Base-by-base conservation (phyloP, 2,888 invertebrate species). In the Micropterix aruncella region DNA sequence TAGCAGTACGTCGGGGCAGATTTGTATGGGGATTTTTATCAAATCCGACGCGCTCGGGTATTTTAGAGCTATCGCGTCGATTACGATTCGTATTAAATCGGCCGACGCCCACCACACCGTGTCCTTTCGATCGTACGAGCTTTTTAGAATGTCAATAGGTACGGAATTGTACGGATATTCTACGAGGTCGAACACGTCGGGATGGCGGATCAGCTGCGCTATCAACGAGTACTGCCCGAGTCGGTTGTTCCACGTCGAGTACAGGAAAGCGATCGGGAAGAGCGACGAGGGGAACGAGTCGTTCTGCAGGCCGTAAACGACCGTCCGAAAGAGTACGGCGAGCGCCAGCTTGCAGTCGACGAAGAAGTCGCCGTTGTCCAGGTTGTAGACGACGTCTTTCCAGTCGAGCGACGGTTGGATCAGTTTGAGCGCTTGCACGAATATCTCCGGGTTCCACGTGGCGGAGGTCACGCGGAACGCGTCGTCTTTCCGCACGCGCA, bases 1-100 rank as follows among this genome's bases (percentile, higher is more conserved):
- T 18, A 88, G 78, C 27, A 92, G 67, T n/a, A 94, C 79, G 61
- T 94, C 93, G 0, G 92, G 91, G 57, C 91, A 90, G 57, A 84
- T 80, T 56, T 82, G 81, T 15, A 85, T 72, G 1, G 91, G 90
- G 60, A 82, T 79, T 60, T 87, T 88, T 55, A 91, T 85, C 27
- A 89, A 63, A 51, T 91, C 90, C 51, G 80, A 77, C 7, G 86
- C 82, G 52, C 77, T 75, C 38, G 70, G 67, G 57, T 81, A 82
- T 12, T 87, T 86, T 48, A 79, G 74, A 52, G 90, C 90, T 2
- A 86, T 83, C 54, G 92, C 72, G 51, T 79, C 75, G 39, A 93
- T 63, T 38, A 93, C 61, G 15, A 83, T 67, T 57, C 92, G 90
- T 1, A 91, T 76, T 44, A 93, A 72, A 57, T 90, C 86, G 49